Percentiles rank a stretch among this genome's conserved stretches.
phyloP scores from a whole-genome alignment of 2,888 invertebrate genomes.

The Polyploca ridens region DNA sequence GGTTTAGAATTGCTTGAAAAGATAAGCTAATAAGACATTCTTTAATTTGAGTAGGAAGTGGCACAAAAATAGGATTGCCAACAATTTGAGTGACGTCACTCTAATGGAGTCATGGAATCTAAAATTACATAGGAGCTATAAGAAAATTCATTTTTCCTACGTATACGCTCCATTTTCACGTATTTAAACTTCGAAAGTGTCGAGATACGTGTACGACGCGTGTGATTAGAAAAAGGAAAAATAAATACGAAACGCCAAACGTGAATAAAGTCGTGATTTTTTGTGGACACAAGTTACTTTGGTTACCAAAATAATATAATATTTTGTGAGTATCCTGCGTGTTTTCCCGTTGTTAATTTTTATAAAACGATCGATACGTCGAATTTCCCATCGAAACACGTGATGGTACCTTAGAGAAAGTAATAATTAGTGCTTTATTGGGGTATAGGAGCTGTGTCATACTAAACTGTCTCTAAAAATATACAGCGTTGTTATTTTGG shows the following conservation, averaged over 20 bases:
- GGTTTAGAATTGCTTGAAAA: conserved; percentile 55
- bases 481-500: conserved; percentile 70
- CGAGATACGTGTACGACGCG: conserved; percentile 61
- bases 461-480: conserved; percentile 73
- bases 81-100: conserved; percentile 82
- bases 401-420: conserved; percentile 51
- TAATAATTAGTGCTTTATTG: conserved; percentile 56
- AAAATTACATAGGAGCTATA: conserved; percentile 76
- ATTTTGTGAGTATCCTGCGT: conserved; percentile 74
- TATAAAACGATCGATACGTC: conserved; percentile 61
- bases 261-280: conserved; percentile 38
- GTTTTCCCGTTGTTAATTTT: conserved; percentile 54
- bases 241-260: conserved; percentile 37
- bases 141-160: conserved; percentile 67
- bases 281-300: conserved; percentile 58
- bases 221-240: conserved; percentile 51
- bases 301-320: conserved; percentile 60
- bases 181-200: conserved; percentile 60
- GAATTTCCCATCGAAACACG: conserved; percentile 50
- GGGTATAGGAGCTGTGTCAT: conserved; percentile 62
- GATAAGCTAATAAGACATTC: conserved; percentile 59
- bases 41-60: conserved; percentile 72
- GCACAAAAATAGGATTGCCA: conserved; percentile 83
- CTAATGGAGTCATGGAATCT: conserved; percentile 74
- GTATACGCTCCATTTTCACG: conserved; percentile 61